phyloP scores from a whole-genome alignment of 2,797 vertebrate genomes.

The Crocidura indochinensis region DNA sequence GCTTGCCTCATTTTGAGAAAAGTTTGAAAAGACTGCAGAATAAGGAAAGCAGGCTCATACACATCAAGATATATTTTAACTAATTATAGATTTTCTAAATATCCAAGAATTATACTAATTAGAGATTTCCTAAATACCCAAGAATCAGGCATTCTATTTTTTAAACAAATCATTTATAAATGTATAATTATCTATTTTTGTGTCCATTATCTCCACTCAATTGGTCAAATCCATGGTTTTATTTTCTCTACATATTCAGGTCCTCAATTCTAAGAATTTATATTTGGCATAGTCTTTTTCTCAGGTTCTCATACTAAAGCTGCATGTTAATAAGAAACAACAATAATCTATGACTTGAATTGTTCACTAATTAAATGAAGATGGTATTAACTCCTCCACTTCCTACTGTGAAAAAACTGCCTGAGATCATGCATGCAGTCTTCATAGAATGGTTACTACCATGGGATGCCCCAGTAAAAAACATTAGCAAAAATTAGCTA shows the following conservation, averaged over 20 bases:
- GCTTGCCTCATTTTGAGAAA: background rate
- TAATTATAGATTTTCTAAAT: background rate
- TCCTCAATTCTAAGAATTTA: background rate
- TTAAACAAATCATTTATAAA: too few species aligned
- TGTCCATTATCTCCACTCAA: too few species aligned
- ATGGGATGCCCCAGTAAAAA: background rate
- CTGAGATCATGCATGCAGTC: background rate
- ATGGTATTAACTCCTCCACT: background rate
- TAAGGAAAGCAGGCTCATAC: background rate
- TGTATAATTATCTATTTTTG: background rate
- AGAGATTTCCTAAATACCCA: background rate
- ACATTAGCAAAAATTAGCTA: background rate
- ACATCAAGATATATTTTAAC: too few species aligned
- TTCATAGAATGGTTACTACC: background rate
- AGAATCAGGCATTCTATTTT: background rate
- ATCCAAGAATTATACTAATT: background rate
- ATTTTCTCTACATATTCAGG: background rate
- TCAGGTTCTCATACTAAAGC: background rate
- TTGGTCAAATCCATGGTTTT: background rate
- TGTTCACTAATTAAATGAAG: slow-evolving; percentile 7
- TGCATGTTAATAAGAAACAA: background rate
- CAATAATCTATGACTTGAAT: background rate
- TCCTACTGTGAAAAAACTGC: background rate
- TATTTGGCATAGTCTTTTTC: background rate
- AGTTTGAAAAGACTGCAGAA: slow-evolving; percentile 18